These are phyloP conservation scores for Nysson spinosus DNA, from an alignment of 2,888 invertebrate species.

Conservation along the genomic window DNA sequence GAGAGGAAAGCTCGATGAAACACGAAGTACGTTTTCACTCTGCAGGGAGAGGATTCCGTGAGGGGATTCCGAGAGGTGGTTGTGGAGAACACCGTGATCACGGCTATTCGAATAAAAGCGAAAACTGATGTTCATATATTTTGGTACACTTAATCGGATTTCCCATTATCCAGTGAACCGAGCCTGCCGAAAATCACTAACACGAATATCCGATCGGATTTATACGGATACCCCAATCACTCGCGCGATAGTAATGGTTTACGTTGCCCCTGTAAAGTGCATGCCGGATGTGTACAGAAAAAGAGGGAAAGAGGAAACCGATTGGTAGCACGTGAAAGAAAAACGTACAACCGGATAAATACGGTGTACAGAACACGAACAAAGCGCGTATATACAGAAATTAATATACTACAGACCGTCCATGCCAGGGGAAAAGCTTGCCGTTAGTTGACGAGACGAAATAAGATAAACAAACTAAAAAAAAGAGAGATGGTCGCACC, in stretches of 20 bases:
- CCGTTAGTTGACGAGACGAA: conserved; percentile 37
- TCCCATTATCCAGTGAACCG: conserved; percentile 19
- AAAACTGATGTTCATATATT: conserved; percentile 26
- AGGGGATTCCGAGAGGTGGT: background rate
- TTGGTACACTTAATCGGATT: conserved; percentile 41
- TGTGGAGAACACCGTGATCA: background rate
- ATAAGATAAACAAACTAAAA: background rate
- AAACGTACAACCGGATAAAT: too few species aligned
- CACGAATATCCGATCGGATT: conserved; percentile 30
- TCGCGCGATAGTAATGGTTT: conserved; percentile 22
- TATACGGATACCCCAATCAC: conserved; percentile 26
- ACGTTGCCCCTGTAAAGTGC: conserved; percentile 2
- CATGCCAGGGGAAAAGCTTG: conserved; percentile 63
- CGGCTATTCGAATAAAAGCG: conserved; percentile 8
- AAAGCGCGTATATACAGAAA: conserved; percentile 32
- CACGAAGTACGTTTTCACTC: conserved; percentile 46
- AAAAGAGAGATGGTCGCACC: conserved; percentile 1
- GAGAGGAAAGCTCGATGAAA: conserved; percentile 2
- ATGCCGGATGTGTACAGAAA: background rate
- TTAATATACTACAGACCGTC: conserved; percentile 64
- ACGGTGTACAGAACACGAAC: conserved; percentile 3
- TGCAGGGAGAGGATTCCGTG: conserved; percentile 41
- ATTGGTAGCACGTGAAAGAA: too few species aligned
- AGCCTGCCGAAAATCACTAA: conserved; percentile 23
- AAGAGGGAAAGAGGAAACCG: background rate